Percentiles rank a stretch among this genome's conserved stretches.
Conservation (phyloP, 1,140 invertebrate genomes). For the Trigoniulus corallinus region DNA sequence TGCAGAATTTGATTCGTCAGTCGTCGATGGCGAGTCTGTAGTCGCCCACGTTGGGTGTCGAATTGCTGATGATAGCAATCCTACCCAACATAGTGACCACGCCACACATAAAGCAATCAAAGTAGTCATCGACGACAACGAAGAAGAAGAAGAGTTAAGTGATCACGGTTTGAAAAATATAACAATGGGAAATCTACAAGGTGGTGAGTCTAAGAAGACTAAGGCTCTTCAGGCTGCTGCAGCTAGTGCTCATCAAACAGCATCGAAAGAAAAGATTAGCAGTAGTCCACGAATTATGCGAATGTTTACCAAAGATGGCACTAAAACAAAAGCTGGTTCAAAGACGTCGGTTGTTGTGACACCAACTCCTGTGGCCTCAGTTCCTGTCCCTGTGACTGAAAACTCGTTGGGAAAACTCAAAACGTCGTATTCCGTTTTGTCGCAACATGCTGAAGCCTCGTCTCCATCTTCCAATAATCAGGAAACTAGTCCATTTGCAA, state of each 20-base stretch:
- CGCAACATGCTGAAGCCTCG: background rate
- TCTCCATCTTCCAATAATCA: background rate
- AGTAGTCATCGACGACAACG: too few species aligned
- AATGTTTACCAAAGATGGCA: slow-evolving; percentile 3
- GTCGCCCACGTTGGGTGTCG: too few species aligned
- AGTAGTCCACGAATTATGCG: slow-evolving; percentile 5
- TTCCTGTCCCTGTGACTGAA: too few species aligned
- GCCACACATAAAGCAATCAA: too few species aligned
- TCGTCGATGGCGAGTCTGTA: too few species aligned
- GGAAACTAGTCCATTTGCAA: background rate
- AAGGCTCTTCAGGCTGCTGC: background rate
- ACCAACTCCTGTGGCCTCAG: background rate
- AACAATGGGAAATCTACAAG: slow-evolving; percentile 8
- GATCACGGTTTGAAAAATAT: too few species aligned
- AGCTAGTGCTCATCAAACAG: background rate
- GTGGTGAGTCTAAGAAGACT: slow-evolving; percentile 2
- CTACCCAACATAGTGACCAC: too few species aligned
- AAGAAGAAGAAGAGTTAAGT: too few species aligned
- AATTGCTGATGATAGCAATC: too few species aligned
- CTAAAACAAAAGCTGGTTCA: background rate
- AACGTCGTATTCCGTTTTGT: too few species aligned
- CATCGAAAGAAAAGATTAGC: background rate
- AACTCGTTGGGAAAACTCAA: too few species aligned
- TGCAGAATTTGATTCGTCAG: too few species aligned
- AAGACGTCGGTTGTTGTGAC: background rate